Percentiles rank a stretch among this genome's conserved stretches.
Evolutionary conservation across 2,888 invertebrate genomes (phyloP).

Genomic region (Bimastos eiseni): DNA sequence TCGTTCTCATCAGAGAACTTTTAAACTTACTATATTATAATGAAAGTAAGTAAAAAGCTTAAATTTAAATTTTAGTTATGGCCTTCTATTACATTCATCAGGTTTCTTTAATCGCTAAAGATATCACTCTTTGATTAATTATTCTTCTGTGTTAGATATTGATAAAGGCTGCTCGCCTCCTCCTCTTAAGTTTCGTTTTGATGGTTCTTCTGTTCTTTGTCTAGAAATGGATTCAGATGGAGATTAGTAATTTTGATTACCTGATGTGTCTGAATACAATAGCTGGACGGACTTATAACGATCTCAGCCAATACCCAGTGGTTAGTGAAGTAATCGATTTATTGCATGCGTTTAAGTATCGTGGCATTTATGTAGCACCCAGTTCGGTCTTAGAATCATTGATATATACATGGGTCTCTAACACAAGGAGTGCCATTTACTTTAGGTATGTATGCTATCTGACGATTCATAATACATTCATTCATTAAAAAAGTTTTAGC

Average conservation of each 20-base stretch:
- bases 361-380: not conserved
- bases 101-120: not conserved
- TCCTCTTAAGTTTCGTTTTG: not conserved
- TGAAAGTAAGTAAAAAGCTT: not conserved
- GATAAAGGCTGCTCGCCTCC: not conserved
- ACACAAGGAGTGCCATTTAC: not conserved
- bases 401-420: not conserved
- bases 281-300: constrained; percentile 65
- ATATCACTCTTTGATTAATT: not conserved
- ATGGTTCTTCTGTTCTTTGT: constrained; percentile 33
- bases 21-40: not conserved
- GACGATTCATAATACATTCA: no score
- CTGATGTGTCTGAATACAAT: constrained; percentile 66
- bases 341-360: no score
- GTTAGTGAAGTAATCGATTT: constrained; percentile 53
- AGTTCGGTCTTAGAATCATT: not conserved
- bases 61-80: not conserved
- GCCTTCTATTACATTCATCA: not conserved
- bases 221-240: constrained; percentile 66
- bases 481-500: no score
- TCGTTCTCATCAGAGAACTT: no score
- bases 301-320: constrained; percentile 65
- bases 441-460: no score
- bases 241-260: constrained; percentile 65
- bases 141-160: not conserved